Evolutionary conservation across 2,888 invertebrate species (phyloP).

Genomic region (Hypercompe scribonia): DNA sequence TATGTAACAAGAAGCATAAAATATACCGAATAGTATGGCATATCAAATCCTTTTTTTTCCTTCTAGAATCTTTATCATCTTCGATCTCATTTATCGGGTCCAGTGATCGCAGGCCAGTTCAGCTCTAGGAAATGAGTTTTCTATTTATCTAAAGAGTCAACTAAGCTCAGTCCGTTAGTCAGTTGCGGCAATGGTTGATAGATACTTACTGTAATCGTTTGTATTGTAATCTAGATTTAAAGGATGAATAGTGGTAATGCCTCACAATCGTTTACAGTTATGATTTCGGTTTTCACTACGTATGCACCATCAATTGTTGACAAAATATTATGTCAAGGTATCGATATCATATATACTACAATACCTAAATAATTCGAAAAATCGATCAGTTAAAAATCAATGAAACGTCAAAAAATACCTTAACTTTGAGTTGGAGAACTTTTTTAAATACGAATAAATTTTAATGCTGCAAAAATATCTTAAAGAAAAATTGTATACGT

Average conservation of each 20-base stretch:
- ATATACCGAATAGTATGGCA: not conserved
- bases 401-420: no score
- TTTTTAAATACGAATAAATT: not conserved
- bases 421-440: not conserved
- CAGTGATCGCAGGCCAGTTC: constrained; percentile 56
- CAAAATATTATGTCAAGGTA: no score
- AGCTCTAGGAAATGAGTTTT: constrained; percentile 62
- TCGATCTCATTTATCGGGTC: constrained; percentile 57
- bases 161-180: constrained; percentile 56
- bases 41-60: constrained; percentile 23
- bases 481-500: no score
- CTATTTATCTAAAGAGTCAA: constrained; percentile 68
- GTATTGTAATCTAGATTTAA: constrained; percentile 33
- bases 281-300: not conserved
- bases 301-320: no score
- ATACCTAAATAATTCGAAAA: not conserved
- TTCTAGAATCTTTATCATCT: constrained; percentile 53
- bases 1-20: not conserved
- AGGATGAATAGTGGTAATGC: constrained; percentile 26
- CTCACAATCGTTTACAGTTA: not conserved
- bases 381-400: not conserved
- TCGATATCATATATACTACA: not conserved
- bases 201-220: constrained; percentile 33
- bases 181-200: constrained; percentile 52
- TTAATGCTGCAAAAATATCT: not conserved